Base-by-base conservation (phyloP, 2,113 vertebrate genomes). In the Saimiri boliviensis region DNA sequence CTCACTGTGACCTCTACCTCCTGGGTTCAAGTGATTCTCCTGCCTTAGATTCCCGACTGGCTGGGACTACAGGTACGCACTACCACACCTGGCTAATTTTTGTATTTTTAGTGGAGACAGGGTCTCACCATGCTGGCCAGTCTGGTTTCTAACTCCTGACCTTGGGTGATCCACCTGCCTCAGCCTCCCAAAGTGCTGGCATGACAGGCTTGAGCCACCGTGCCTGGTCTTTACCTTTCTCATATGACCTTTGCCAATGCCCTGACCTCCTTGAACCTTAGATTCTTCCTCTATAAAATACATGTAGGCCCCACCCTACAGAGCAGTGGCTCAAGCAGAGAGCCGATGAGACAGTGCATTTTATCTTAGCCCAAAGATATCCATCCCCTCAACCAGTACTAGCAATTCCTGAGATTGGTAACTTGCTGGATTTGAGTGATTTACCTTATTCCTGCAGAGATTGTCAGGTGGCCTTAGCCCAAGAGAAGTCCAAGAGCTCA, bases 241-340 rank as follows among this genome's bases (percentile, higher is more conserved):
- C 40, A 25, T 68, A 45, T 27, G 77, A 66, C 9, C 37, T 90
- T 70, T 76, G 73, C 37, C 79, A 91, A 49, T 40, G 14, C 4
- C 66, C 21, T 6, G 32, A 19, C 40, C 49, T 84, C 56, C 83
- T 77, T 32, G 63, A 54, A 45, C 52, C 73, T 66, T 60, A 27
- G 52, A 45, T 92, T 94, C 60, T 63, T 92, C 84, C 56, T 70
- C 83, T 86, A 19, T 85, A 70, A 93, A 86, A 84, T 37, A 73
- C 11, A 23, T 12, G 14, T 6, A 60, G 88, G 52, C 16, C 37
- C 68, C 58, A 25, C 68, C 32, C 12, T 56, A 13, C 3, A 9
- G 32, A 42, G 52, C 19, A 77, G 23, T 1, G 23, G 58, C 9
- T 37, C 27, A 32, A 63, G 10, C 6, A 32, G 21, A 56, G 23